Base-by-base conservation (phyloP, 2,113 vertebrate species). In the Ameiurus melas region DNA sequence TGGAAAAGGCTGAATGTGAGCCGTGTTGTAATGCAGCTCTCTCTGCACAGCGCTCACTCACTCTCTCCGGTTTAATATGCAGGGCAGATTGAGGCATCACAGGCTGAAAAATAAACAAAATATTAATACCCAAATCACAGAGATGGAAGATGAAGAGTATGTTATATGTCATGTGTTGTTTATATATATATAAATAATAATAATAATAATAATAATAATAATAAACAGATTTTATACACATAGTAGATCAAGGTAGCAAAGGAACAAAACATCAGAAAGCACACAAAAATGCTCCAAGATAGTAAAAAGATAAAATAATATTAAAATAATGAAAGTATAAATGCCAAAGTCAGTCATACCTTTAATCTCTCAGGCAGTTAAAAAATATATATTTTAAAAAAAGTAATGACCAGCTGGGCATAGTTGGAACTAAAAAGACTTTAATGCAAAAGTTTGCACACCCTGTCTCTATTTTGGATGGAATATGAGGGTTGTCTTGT, bases 1-100 rank as follows among this genome's bases (percentile, higher is more conserved):
- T 88, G 27, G 27, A 89, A 85, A 36, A 33, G 43, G 84, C 82
- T 83, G 78, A 83, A 79, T 83, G 81, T 27, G 62, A 88, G 75
- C 30, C 39, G 39, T 33, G 47, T 88, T 43, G 8, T 79, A 84
- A 83, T 89, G 85, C 82, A 55, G 71, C 55, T 81, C 30, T 30
- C 39, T 36, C 43, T 53, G 73, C 27, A 47, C 81, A 22, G 81
- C 62, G 8, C 6, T 57, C n/a, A 5, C 71, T 86, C 68, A 17
- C 58, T 60, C 10, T 62, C 8, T 82, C 78, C 17, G 14, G 13
- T 70, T 71, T 55, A 64, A 33, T 88, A 81, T 83, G 64, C 73
- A 55, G n/a, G 57, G 16, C 75, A 62, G 77, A 85, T 78, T 84
- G 87, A 84, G 33, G 10, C 39, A 66, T 90, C 60, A 73, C 60